Evolutionary conservation across 2,888 invertebrate species (phyloP).

Genomic region (Xylocampa areola): DNA sequence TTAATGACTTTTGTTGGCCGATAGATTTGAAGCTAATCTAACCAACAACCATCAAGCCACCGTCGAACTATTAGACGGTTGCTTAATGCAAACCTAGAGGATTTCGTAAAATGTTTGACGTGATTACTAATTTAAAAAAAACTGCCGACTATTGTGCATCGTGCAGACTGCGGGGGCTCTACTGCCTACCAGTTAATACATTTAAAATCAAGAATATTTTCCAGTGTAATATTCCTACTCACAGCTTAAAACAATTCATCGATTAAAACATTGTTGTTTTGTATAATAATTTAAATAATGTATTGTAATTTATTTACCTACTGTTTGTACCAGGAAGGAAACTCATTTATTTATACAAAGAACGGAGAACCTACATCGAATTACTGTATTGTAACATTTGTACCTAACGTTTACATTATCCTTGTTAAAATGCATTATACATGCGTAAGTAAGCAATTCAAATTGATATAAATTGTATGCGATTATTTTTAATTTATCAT

Average conservation of each 20-base stretch:
- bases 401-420: slow-evolving; percentile 42
- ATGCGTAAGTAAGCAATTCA: slow-evolving; percentile 18
- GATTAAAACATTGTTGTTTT: slow-evolving; percentile 25
- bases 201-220: too few species aligned
- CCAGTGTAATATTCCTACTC: not conserved
- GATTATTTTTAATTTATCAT: slow-evolving; percentile 1
- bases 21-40: too few species aligned
- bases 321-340: slow-evolving; percentile 49
- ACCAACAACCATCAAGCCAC: too few species aligned
- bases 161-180: too few species aligned
- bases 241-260: slow-evolving; percentile 12
- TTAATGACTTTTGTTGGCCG: too few species aligned
- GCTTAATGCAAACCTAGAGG: too few species aligned
- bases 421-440: slow-evolving; percentile 28
- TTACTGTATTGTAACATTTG: slow-evolving; percentile 30
- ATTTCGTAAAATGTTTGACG: too few species aligned
- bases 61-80: too few species aligned
- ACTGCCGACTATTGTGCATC: too few species aligned
- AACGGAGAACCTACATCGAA: slow-evolving; percentile 34
- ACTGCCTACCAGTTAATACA: too few species aligned
- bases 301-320: slow-evolving; percentile 44
- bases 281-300: slow-evolving; percentile 30
- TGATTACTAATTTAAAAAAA: too few species aligned
- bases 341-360: slow-evolving; percentile 38
- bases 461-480: slow-evolving; percentile 5